phyloP scores from a whole-genome alignment of 2,888 invertebrate genomes.

The Suillia variegata region DNA sequence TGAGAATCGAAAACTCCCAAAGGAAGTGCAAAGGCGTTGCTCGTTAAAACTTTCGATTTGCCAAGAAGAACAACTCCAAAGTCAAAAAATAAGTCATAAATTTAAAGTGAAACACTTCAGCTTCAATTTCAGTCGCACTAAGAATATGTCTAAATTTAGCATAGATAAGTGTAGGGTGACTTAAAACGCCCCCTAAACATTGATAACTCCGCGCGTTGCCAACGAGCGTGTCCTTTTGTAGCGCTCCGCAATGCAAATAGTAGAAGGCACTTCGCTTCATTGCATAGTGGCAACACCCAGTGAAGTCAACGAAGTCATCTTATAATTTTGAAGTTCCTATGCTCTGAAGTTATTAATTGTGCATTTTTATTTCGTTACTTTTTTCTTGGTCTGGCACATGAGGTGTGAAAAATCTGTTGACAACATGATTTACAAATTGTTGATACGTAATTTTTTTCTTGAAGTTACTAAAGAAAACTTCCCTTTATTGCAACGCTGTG shows the following conservation, averaged over 20 bases:
- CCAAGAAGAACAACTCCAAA: neutral
- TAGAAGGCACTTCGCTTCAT: neutral
- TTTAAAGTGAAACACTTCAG: neutral
- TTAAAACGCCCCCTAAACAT: too few relatives aligned
- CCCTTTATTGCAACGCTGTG: too few relatives aligned
- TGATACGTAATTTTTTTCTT: too few relatives aligned
- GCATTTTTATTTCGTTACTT: neutral
- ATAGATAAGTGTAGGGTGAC: neutral
- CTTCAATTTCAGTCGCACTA: too few relatives aligned
- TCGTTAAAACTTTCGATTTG: neutral
- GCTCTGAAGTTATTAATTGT: neutral
- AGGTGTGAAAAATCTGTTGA: slow-evolving; percentile 34
- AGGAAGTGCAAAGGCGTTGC: neutral
- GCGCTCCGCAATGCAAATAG: neutral
- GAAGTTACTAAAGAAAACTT: too few relatives aligned
- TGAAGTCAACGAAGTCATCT: neutral
- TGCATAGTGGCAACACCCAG: too few relatives aligned
- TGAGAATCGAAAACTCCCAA: neutral
- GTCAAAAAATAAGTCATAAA: neutral
- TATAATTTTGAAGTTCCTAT: neutral
- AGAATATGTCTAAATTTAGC: neutral
- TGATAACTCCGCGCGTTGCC: too few relatives aligned
- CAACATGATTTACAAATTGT: slow-evolving; percentile 32
- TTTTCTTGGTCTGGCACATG: neutral
- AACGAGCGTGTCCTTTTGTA: neutral